Evolutionary conservation across 2,797 vertebrate species (phyloP).

Genomic region (Heliangelus exortis): DNA sequence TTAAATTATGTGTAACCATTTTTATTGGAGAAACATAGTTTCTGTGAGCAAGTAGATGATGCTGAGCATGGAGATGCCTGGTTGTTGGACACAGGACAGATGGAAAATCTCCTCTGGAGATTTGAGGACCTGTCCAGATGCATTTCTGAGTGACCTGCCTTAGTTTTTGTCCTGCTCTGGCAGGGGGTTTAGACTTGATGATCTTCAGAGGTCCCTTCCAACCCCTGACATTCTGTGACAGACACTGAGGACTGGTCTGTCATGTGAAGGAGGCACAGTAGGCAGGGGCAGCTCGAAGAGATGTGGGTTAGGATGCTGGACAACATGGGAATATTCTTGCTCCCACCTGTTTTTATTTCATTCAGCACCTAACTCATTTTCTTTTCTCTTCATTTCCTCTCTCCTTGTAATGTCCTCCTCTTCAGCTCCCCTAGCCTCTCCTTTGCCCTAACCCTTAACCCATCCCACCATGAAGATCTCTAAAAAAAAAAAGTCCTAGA

Average conservation of each 20-base stretch:
- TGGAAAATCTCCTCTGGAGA: too few relatives aligned
- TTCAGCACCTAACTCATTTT: background rate
- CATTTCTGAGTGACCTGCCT: too few relatives aligned
- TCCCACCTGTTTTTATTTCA: background rate
- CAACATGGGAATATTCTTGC: background rate
- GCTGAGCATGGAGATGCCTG: background rate
- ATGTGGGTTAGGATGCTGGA: background rate
- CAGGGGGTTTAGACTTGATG: too few relatives aligned
- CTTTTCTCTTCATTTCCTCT: background rate
- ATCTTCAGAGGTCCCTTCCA: too few relatives aligned
- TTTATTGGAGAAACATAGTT: background rate
- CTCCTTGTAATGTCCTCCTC: background rate
- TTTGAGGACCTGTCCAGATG: too few relatives aligned
- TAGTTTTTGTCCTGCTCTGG: too few relatives aligned
- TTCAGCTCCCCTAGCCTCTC: background rate
- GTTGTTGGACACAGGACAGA: background rate
- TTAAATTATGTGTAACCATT: background rate
- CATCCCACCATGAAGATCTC: background rate
- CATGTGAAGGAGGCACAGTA: background rate
- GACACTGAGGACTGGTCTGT: background rate
- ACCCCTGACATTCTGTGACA: too few relatives aligned
- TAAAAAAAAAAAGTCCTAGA: background rate
- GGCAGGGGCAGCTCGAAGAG: rapidly evolving
- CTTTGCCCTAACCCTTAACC: background rate
- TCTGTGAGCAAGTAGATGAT: background rate